Base-by-base conservation (phyloP, 2,113 vertebrate species). In the Eurystomus gularis region DNA sequence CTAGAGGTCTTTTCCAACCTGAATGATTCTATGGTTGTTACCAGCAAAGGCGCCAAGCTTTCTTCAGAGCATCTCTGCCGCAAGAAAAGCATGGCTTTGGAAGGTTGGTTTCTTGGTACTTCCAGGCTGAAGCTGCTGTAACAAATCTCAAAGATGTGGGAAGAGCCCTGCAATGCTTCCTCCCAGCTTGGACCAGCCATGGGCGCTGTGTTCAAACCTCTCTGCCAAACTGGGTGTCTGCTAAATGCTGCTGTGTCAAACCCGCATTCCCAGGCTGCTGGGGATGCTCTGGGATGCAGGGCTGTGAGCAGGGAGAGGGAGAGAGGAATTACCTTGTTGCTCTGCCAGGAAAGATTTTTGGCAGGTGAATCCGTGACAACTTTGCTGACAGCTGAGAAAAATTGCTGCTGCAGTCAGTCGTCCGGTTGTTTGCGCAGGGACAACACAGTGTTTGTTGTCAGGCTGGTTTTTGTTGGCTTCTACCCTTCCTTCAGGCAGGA, bases 131-230 rank as follows among this genome's bases (percentile, higher is more conserved):
- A 87, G 28, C n/a, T 75, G 60, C 18, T 3, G 2, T 40, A 48
- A 37, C 15, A 23, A 2, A 51, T 9, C 13, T 62, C n/a, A 12
- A 35, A 24, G 37, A 25, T 37, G 18, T 24, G 37, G 37, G 42
- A 66, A 71, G 44, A 64, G 17, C 49, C 33, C 33, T 33, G 48
- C 28, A 29, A 20, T 4, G n/a, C 25, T 35, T 24, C 19, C 12
- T 51, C 26, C 29, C 0, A 0, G 18, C 26, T 57, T 7, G 6
- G 48, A 48, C 44, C 3, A 1, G 20, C 40, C 37, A 23, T 1
- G 4, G 25, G 37, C 19, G n/a, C 42, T 28, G 25, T 6, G 13
- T 51, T 29, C 49, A 69, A 17, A 33, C 29, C 29, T 20, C 42
- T 25, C 33, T 25, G 17, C 64, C 70, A 61, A 46, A 23, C 18